A percentile compares a stretch with the other conserved stretches of the same genome.
These are phyloP conservation scores for Daktulosphaira vitifoliae DNA, from an alignment of 1,140 invertebrate species.

Conservation along the genomic window DNA sequence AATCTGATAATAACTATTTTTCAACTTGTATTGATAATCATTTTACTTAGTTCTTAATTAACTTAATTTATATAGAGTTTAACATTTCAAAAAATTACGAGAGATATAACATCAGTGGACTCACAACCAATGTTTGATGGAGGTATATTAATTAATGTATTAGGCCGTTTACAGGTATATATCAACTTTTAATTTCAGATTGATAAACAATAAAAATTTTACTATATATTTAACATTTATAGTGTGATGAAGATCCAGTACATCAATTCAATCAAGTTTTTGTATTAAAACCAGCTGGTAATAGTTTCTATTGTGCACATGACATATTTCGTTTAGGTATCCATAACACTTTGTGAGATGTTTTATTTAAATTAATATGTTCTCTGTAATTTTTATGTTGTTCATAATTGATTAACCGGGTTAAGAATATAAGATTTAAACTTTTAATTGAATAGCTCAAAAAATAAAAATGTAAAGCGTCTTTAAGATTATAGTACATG, in stretches of 20 bases:
- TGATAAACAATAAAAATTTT: not conserved
- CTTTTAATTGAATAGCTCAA: constrained; percentile 2
- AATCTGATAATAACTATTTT: no score
- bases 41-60: no score
- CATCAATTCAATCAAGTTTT: constrained; percentile 85
- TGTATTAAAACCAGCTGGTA: constrained; percentile 73
- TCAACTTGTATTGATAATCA: no score
- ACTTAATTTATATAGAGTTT: constrained; percentile 64
- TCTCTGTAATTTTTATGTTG: constrained; percentile 1
- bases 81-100: constrained; percentile 85
- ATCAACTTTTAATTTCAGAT: not conserved
- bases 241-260: constrained; percentile 88
- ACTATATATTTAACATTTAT: constrained; percentile 43
- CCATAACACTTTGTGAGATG: constrained; percentile 63
- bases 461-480: not conserved
- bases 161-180: constrained; percentile 82
- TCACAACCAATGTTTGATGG: constrained; percentile 93
- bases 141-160: constrained; percentile 83
- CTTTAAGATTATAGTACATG: no score
- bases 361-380: not conserved
- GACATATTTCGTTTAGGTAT: constrained; percentile 87
- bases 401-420: not conserved
- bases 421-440: not conserved
- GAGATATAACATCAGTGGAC: constrained; percentile 85
- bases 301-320: constrained; percentile 81